Evolutionary conservation across 2,888 invertebrate species (phyloP).

Genomic region (Caenorhabditis afra): DNA sequence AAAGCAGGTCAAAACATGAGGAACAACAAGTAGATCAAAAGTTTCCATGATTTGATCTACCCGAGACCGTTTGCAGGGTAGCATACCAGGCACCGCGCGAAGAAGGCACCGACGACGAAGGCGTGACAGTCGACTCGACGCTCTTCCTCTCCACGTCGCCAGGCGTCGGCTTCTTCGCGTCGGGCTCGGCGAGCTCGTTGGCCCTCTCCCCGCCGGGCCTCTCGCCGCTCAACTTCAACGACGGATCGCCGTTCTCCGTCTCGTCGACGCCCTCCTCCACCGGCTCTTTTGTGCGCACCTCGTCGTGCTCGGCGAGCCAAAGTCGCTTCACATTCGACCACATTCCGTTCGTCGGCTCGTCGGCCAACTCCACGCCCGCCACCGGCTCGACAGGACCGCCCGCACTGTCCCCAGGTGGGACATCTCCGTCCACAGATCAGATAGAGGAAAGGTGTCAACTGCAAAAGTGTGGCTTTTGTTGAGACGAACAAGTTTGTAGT

Average conservation of each 20-base stretch:
- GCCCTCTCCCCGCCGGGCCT: constrained; percentile 77
- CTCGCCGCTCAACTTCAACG: constrained; percentile 76
- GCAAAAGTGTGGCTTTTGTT: too few species aligned
- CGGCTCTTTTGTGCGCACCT: constrained; percentile 6
- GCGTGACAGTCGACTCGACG: constrained; percentile 47
- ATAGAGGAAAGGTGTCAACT: too few species aligned
- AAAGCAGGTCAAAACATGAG: too few species aligned
- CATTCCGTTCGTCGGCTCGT: constrained; percentile 58
- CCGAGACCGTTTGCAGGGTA: constrained; percentile 23
- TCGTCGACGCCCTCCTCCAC: constrained; percentile 72
- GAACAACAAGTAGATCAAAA: too few species aligned
- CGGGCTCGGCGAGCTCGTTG: constrained; percentile 48
- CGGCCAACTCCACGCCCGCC: constrained; percentile 50
- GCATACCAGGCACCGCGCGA: constrained; percentile 55
- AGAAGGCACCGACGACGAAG: constrained; percentile 50
- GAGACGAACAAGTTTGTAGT: too few species aligned
- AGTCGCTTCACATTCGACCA: constrained; percentile 71
- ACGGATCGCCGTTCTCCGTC: constrained; percentile 71
- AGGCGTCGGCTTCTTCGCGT: constrained; percentile 31
- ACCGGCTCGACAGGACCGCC: constrained; percentile 43
- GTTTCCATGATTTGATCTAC: too few species aligned
- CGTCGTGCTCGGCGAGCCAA: background rate
- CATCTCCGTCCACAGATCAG: too few species aligned
- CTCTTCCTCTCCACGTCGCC: constrained; percentile 55
- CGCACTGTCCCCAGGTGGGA: constrained; percentile 33